A percentile compares a stretch with the other conserved stretches of the same genome.
Evolutionary conservation across 2,797 vertebrate species (phyloP).

Genomic region (Phoxinus dragarum): DNA sequence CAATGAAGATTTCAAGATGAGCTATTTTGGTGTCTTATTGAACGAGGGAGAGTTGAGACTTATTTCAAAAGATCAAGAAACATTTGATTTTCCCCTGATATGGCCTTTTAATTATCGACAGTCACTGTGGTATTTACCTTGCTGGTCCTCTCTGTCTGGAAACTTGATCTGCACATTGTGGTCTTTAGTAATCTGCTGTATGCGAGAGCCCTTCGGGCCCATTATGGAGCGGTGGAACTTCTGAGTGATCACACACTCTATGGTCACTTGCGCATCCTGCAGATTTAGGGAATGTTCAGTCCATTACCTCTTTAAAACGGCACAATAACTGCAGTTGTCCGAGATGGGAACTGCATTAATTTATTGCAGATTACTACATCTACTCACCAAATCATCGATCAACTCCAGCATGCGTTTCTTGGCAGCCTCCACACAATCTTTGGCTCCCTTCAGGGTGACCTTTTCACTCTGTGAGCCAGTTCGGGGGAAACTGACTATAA

Average conservation of each 20-base stretch:
- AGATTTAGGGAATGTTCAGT: constrained; percentile 3
- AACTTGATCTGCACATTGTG: constrained; percentile 96
- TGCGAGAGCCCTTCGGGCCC: constrained; percentile 95
- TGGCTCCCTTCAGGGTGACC: constrained; percentile 96
- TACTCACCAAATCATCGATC: constrained; percentile 92
- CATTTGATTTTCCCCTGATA: neutral
- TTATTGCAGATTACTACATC: neutral
- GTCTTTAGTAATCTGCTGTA: constrained; percentile 97
- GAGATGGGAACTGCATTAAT: neutral
- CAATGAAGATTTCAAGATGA: neutral
- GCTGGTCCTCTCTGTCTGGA: constrained; percentile 93
- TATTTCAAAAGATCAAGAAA: constrained; percentile 5
- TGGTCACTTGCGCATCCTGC: constrained; percentile 94
- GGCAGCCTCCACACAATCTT: constrained; percentile 97
- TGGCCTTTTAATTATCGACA: neutral
- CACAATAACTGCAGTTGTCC: neutral
- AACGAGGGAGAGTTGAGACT: too few species aligned
- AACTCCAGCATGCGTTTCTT: constrained; percentile 97
- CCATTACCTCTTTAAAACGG: neutral
- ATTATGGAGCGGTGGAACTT: constrained; percentile 97
- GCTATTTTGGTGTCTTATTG: neutral
- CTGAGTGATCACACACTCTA: constrained; percentile 94
- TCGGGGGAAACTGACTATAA: constrained; percentile 98
- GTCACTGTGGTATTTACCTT: constrained; percentile 70
- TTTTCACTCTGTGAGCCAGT: constrained; percentile 90